Conservation (phyloP, 2,113 vertebrate species). For the Scytalopus superciliaris region DNA sequence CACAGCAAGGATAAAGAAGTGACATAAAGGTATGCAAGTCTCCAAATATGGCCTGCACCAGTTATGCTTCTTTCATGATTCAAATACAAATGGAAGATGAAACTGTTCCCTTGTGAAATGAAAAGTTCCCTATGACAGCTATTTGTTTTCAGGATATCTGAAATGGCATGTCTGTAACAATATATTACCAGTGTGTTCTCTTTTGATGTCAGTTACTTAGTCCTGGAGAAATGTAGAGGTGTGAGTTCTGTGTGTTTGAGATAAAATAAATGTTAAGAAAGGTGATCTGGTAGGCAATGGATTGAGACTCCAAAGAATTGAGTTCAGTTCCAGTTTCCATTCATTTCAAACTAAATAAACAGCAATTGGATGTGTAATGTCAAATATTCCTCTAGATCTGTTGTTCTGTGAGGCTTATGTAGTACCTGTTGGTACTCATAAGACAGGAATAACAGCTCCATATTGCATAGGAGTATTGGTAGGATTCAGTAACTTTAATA, state of each 20-base stretch:
- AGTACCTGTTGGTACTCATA: neutral
- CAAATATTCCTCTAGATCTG: neutral
- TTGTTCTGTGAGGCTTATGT: neutral
- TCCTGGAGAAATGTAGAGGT: neutral
- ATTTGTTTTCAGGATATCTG: conserved; percentile 24
- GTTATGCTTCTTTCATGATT: neutral
- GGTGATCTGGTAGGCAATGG: neutral
- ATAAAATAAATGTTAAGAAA: neutral
- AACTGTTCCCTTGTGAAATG: neutral
- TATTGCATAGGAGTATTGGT: neutral
- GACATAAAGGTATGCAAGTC: neutral
- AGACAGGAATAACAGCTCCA: neutral
- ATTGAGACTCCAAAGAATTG: neutral
- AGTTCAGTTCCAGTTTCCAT: neutral
- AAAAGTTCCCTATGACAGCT: neutral
- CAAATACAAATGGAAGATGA: conserved; percentile 9
- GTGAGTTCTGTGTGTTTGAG: neutral
- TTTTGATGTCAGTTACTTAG: neutral
- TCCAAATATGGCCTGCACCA: neutral
- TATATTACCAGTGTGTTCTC: neutral
- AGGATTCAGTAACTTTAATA: neutral
- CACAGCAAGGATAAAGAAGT: neutral
- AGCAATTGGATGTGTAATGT: neutral
- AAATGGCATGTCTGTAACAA: neutral
- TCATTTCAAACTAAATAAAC: neutral